Evolutionary conservation across 2,888 invertebrate genomes (phyloP).

Genomic region (Apodemia hepburni): DNA sequence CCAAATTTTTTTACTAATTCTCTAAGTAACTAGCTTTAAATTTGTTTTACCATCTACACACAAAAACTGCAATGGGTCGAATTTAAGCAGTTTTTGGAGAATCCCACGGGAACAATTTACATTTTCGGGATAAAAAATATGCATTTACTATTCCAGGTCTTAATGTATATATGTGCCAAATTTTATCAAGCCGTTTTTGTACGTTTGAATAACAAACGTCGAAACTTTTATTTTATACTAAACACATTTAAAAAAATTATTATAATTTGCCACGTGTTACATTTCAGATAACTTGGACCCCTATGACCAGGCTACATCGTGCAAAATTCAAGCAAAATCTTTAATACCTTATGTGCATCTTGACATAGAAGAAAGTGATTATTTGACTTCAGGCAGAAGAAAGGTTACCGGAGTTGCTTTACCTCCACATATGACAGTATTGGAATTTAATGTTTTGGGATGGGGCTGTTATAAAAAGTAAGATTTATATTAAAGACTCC

Average conservation of each 20-base stretch:
- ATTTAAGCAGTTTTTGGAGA: too few species aligned
- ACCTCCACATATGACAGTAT: conserved; percentile 70
- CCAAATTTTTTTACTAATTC: neutral
- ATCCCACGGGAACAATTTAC: too few species aligned
- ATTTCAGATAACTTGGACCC: conserved; percentile 70
- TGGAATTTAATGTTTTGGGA: conserved; percentile 84
- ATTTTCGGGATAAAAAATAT: too few species aligned
- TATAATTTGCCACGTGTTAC: too few species aligned
- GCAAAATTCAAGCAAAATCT: conserved; percentile 79
- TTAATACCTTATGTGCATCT: conserved; percentile 85
- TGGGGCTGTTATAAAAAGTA: conserved; percentile 78
- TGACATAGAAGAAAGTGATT: conserved; percentile 83
- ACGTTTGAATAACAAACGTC: too few species aligned
- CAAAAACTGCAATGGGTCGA: too few species aligned
- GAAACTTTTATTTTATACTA: too few species aligned
- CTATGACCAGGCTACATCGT: conserved; percentile 74
- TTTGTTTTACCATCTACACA: neutral
- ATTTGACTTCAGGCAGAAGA: conserved; percentile 72
- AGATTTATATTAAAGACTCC: conserved; percentile 18
- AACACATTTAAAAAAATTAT: too few species aligned
- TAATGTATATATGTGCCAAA: too few species aligned
- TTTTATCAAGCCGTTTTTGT: too few species aligned
- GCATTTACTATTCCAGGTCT: too few species aligned
- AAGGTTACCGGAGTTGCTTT: conserved; percentile 59
- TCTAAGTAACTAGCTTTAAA: neutral